These are phyloP conservation scores for Epinephelus coioides DNA, from an alignment of 2,797 vertebrate species.

Conservation along the genomic window DNA sequence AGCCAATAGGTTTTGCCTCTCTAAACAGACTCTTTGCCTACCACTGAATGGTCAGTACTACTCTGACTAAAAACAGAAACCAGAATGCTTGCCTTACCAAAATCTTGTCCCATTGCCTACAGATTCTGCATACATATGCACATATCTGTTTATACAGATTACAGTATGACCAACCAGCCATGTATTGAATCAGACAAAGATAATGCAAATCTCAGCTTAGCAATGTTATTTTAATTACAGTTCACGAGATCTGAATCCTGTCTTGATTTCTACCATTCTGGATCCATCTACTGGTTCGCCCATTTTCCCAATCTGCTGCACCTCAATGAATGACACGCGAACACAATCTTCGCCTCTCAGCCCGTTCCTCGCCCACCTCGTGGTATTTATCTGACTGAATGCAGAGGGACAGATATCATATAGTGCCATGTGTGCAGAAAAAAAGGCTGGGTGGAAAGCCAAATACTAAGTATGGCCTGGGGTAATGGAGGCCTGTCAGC, in stretches of 20 bases:
- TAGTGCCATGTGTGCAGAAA: slow-evolving; percentile 72
- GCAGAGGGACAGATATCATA: slow-evolving; percentile 85
- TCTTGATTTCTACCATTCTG: slow-evolving; percentile 37
- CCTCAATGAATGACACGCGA: slow-evolving; percentile 47
- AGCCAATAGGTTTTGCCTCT: too few species aligned
- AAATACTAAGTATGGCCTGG: slow-evolving; percentile 82
- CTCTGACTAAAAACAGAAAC: too few species aligned
- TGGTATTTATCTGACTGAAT: slow-evolving; percentile 86
- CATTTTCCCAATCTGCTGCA: slow-evolving; percentile 27
- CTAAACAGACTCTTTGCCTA: too few species aligned
- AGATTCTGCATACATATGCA: too few species aligned
- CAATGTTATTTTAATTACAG: slow-evolving; percentile 13
- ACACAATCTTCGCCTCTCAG: slow-evolving; percentile 35
- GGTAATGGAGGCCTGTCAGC: slow-evolving; percentile 82
- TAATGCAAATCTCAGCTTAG: neutral
- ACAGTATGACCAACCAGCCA: neutral
- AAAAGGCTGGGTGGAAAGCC: slow-evolving; percentile 76
- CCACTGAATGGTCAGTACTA: too few species aligned
- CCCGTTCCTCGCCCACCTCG: slow-evolving; percentile 62
- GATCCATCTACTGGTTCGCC: slow-evolving; percentile 13
- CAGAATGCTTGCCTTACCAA: too few species aligned
- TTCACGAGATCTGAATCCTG: slow-evolving; percentile 4
- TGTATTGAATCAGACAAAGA: slow-evolving; percentile 6
- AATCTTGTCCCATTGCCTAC: too few species aligned
- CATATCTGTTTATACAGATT: neutral